Evolutionary conservation across 2,113 vertebrate species (phyloP).

Genomic region (Rhinopithecus roxellana): DNA sequence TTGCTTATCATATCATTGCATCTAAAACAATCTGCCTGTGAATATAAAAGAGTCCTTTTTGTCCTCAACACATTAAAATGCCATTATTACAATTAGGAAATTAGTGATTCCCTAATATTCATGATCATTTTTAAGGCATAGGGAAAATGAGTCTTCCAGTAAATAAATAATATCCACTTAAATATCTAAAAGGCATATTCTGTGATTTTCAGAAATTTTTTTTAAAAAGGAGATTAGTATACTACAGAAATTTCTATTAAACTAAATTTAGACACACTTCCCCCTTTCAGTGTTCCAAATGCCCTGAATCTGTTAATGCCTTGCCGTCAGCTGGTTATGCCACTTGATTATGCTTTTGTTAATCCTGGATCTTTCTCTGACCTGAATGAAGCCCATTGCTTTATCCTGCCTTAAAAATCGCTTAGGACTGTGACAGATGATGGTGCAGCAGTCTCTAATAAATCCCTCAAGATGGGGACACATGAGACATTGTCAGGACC

Average conservation of each 20-base stretch:
- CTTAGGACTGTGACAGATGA: not conserved
- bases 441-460: not conserved
- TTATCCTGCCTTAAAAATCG: not conserved
- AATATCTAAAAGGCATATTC: not conserved
- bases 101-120: not conserved
- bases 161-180: not conserved
- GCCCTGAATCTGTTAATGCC: slow-evolving; percentile 15
- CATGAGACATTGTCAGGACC: not conserved
- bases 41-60: not conserved
- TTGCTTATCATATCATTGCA: not conserved
- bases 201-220: not conserved
- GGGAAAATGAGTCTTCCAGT: not conserved
- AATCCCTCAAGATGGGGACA: not conserved
- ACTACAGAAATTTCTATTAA: slow-evolving; percentile 1
- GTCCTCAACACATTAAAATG: not conserved
- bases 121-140: slow-evolving; percentile 11
- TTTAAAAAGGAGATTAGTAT: not conserved
- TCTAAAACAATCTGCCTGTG: not conserved
- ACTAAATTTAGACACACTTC: not conserved
- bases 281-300: not conserved
- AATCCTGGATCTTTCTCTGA: slow-evolving; percentile 64
- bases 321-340: not conserved
- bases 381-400: not conserved
- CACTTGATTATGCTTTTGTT: slow-evolving; percentile 44
- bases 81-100: not conserved